Conservation (phyloP, 2,888 invertebrate species). For the Didymodactylos carnosus region DNA sequence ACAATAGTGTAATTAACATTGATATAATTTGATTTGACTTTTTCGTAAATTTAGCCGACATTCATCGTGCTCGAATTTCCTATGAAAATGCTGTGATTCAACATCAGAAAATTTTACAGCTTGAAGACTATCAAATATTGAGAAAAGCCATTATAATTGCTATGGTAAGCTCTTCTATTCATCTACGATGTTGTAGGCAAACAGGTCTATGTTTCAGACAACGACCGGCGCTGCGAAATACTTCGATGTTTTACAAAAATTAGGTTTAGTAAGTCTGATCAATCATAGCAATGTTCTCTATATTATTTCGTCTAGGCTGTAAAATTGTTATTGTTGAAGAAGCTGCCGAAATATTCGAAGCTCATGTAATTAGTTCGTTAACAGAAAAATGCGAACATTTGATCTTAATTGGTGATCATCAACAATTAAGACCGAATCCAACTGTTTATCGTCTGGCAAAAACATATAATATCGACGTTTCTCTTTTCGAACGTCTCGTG, state of each 20-base stretch:
- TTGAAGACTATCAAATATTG: neutral
- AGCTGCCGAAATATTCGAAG: conserved; percentile 66
- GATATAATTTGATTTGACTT: too few species aligned
- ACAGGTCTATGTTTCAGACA: too few species aligned
- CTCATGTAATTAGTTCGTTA: conserved; percentile 58
- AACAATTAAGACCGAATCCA: conserved; percentile 54
- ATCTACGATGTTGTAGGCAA: too few species aligned
- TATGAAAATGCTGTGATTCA: neutral
- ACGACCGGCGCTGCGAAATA: conserved; percentile 28
- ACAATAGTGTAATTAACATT: too few species aligned
- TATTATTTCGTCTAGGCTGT: conserved; percentile 18
- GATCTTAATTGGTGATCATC: conserved; percentile 62
- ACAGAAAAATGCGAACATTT: conserved; percentile 54
- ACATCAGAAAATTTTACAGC: neutral
- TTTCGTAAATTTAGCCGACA: too few species aligned
- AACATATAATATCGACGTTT: conserved; percentile 50
- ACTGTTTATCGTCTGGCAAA: conserved; percentile 49
- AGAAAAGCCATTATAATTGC: neutral
- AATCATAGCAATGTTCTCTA: neutral
- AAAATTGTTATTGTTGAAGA: conserved; percentile 50
- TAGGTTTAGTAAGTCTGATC: conserved; percentile 17
- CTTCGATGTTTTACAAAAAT: conserved; percentile 21
- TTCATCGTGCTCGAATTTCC: neutral
- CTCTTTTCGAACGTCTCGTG: conserved; percentile 61
- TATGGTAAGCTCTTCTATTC: too few species aligned